These are phyloP conservation scores for Amniataba percoides DNA, from an alignment of 2,797 vertebrate genomes.

Conservation along the genomic window DNA sequence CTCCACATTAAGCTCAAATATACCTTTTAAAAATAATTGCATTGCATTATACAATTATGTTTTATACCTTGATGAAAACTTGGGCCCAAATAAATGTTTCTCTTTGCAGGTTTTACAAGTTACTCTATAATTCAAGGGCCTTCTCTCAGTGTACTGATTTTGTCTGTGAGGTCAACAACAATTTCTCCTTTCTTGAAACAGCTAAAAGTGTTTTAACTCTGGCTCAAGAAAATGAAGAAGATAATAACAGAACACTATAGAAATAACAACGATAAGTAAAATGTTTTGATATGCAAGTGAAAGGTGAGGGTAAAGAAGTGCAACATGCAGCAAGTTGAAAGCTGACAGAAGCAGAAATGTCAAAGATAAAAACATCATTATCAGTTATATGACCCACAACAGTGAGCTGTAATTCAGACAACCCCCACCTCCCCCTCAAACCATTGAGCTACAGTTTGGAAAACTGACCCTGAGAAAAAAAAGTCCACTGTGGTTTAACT, in stretches of 20 bases:
- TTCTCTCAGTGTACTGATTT: neutral
- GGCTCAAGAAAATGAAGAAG: neutral
- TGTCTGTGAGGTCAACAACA: neutral
- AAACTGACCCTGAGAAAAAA: constrained; percentile 73
- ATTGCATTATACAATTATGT: neutral
- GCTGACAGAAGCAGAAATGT: constrained; percentile 15
- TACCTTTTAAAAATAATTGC: neutral
- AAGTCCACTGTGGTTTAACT: constrained; percentile 68
- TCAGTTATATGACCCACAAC: constrained; percentile 38
- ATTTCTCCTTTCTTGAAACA: neutral
- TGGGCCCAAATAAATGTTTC: neutral
- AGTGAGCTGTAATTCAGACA: constrained; percentile 27
- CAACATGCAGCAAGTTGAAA: constrained; percentile 8
- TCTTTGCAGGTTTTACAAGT: neutral
- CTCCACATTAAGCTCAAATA: neutral
- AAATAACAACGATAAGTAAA: neutral
- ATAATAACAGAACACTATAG: neutral
- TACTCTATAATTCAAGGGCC: neutral
- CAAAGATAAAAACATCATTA: constrained; percentile 19
- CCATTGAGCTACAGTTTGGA: constrained; percentile 55
- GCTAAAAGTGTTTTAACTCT: neutral
- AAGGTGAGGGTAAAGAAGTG: neutral
- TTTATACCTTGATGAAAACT: neutral
- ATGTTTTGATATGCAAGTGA: neutral
- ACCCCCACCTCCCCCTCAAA: constrained; percentile 33